Conservation (phyloP, 2,113 vertebrate genomes). For the Cervus canadensis region DNA sequence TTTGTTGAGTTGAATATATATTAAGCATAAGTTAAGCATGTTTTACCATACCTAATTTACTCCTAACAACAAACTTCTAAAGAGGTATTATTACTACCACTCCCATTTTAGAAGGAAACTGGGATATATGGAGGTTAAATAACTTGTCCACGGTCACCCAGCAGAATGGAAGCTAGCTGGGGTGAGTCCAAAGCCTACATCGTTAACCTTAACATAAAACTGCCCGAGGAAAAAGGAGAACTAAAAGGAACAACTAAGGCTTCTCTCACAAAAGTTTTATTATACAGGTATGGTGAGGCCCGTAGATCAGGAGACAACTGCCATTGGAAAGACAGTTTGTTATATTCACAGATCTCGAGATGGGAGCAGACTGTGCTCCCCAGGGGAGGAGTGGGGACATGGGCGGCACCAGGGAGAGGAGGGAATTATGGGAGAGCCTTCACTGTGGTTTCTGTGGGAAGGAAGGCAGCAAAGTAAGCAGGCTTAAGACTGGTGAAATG, state of each 20-base stretch:
- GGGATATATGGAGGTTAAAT: background rate
- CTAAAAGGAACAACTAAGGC: background rate
- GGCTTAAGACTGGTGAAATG: background rate
- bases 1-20: background rate
- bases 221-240: background rate
- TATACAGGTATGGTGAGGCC: background rate
- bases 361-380: background rate
- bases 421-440: background rate
- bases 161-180: background rate
- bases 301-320: background rate
- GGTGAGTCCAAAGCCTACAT: background rate
- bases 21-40: background rate
- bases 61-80: background rate
- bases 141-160: background rate
- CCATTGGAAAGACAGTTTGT: background rate
- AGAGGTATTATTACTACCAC: background rate
- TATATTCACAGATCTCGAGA: background rate
- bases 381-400: background rate
- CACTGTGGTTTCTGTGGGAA: background rate
- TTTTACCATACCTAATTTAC: background rate
- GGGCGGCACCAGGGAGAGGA: background rate
- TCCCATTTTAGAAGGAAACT: background rate
- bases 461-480: background rate
- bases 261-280: background rate
- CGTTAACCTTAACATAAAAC: background rate